A percentile compares a stretch with the other conserved stretches of the same genome.
Conservation (phyloP, 2,888 invertebrate genomes). For the Alcis repandata region DNA sequence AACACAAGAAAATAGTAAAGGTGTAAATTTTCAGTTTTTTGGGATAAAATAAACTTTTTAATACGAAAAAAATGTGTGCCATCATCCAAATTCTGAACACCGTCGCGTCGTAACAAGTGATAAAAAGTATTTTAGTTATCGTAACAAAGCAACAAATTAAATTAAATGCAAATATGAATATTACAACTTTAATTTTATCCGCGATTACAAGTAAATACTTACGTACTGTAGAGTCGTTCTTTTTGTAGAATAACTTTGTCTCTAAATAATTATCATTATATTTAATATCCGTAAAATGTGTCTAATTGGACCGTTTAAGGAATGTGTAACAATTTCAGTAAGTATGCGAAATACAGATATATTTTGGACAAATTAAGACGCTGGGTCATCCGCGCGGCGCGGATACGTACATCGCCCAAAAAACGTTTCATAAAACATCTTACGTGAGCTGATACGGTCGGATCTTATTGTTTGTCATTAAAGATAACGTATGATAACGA, state of each 20-base stretch:
- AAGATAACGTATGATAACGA: conserved; percentile 63
- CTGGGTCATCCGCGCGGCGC: conserved; percentile 25
- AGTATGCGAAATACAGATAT: background rate
- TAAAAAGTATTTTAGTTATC: too few relatives aligned
- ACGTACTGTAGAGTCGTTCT: background rate
- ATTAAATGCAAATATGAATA: too few relatives aligned
- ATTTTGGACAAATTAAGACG: conserved; percentile 22
- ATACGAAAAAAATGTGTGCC: too few relatives aligned
- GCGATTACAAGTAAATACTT: too few relatives aligned
- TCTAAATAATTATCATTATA: background rate
- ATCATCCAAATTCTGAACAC: too few relatives aligned
- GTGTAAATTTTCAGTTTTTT: too few relatives aligned
- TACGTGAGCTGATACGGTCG: conserved; percentile 54
- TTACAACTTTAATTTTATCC: too few relatives aligned
- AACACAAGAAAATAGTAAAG: too few relatives aligned
- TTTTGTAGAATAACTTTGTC: background rate
- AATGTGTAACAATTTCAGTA: background rate
- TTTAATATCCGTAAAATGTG: conserved; percentile 15
- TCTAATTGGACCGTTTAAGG: conserved; percentile 1
- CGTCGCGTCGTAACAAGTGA: too few relatives aligned
- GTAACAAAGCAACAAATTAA: too few relatives aligned
- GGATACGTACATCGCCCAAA: too few relatives aligned
- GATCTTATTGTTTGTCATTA: conserved; percentile 66
- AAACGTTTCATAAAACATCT: conserved; percentile 47
- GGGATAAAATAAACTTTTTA: too few relatives aligned